Evolutionary conservation across 2,797 vertebrate species (phyloP), one percentile per base, ranked within the genome.

Genomic region (Oceanodroma leucorhoa): DNA sequence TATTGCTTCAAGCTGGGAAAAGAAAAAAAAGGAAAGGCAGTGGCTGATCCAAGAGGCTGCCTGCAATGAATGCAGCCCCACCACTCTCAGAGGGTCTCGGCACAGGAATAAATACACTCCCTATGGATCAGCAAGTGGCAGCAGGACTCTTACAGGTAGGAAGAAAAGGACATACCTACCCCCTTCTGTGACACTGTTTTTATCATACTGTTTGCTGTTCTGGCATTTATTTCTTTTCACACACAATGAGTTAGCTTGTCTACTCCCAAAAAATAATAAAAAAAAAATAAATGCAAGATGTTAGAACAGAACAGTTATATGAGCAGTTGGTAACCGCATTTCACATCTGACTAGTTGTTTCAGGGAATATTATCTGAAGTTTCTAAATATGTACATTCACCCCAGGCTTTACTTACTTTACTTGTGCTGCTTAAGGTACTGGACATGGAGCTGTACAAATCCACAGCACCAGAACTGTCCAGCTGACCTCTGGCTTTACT

Each of bases 401-500:
- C 5, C 21, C 23, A 75, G 75, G 46, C 70, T 18, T 53, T n/a
- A 95, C 97, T 98, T 95, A 99, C 98, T 97, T 98, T 98, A 94
- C 93, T 97, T 81, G 97, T 97, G 95, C 89, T 98, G 93, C 98
- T 96, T 14, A 98, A 94, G 15, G 97, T 98, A 90, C 96, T 96
- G 13, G 98, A 98, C 14, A 97, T 32, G 7, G 97, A 95, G 82
- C 90, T 98, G 53, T 99, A 98, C 93, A 97, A 93, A 54, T 98
- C 98, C 94, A 95, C 67, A 48, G 97, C 98, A 80, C 97, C 87
- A 48, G 98, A 98, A 94, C 94, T 98, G 53, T 99, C 99, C 82
- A 97, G 98, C 14, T 98, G 98, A 88, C 97, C 85, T 97, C 97
- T 98, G 92, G 97, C 95, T 98, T 98, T 99, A 97, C 75, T 98